Percentiles rank a stretch among this genome's conserved stretches.
These are phyloP conservation scores for Coelopa pilipes DNA, from an alignment of 2,888 invertebrate species.

Conservation along the genomic window DNA sequence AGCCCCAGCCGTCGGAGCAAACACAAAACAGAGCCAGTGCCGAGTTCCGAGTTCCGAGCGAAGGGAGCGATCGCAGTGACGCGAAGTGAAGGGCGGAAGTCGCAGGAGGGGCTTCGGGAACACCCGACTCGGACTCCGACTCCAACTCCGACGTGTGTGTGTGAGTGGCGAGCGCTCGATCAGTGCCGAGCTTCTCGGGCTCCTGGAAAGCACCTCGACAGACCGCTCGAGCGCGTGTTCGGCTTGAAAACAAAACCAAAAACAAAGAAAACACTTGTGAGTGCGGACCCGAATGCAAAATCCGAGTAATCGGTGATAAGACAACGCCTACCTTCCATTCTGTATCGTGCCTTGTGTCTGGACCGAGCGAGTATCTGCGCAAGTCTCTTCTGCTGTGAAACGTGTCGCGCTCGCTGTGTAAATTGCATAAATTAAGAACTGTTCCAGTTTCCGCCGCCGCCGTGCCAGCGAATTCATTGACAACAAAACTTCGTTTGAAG, in stretches of 20 bases:
- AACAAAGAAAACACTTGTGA: neutral
- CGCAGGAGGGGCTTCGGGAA: too few relatives aligned
- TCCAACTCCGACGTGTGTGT: too few relatives aligned
- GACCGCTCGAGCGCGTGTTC: slow-evolving; percentile 14
- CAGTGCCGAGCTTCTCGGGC: too few relatives aligned
- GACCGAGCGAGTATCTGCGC: neutral
- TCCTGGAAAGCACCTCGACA: neutral
- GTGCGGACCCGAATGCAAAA: too few relatives aligned
- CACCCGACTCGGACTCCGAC: too few relatives aligned
- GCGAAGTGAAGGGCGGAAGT: too few relatives aligned
- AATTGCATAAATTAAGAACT: slow-evolving; percentile 26
- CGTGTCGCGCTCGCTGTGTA: neutral
- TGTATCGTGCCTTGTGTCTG: neutral
- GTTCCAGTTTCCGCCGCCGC: slow-evolving; percentile 9
- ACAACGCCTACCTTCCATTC: neutral
- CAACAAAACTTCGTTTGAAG: neutral
- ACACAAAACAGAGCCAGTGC: too few relatives aligned
- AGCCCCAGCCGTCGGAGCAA: too few relatives aligned
- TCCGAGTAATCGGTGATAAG: too few relatives aligned
- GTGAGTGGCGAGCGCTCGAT: too few relatives aligned
- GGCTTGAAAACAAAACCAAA: neutral
- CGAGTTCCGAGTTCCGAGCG: too few relatives aligned
- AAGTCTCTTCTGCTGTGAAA: neutral
- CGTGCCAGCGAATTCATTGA: slow-evolving; percentile 11
- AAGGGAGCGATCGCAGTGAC: too few relatives aligned